Percentiles rank a stretch among this genome's conserved stretches.
Conservation (phyloP, 2,797 vertebrate species). For the Enteromius thamalakanensis region DNA sequence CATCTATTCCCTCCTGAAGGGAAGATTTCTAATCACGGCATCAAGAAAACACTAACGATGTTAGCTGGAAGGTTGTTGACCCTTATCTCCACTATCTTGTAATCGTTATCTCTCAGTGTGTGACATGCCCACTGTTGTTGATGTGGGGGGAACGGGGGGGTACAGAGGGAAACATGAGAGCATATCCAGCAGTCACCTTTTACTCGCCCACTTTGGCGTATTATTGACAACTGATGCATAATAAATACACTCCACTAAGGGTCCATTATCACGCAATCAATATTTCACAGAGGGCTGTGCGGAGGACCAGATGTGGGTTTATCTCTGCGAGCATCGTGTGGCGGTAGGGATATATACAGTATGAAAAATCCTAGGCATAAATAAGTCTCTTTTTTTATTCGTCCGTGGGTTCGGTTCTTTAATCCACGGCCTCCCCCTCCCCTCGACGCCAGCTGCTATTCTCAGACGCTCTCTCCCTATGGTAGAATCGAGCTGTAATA, state of each 20-base stretch:
- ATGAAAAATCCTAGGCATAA: constrained; percentile 7
- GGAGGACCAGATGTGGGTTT: constrained; percentile 73
- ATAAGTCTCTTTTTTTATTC: constrained; percentile 2
- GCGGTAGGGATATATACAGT: constrained; percentile 33
- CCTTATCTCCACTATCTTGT: constrained; percentile 72
- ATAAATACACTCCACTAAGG: constrained; percentile 89
- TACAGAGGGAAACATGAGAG: constrained; percentile 76
- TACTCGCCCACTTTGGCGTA: constrained; percentile 81
- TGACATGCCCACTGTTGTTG: constrained; percentile 70
- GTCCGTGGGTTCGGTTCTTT: background rate
- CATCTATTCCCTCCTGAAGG: background rate
- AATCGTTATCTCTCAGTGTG: constrained; percentile 62
- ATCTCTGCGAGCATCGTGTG: constrained; percentile 57
- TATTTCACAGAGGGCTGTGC: constrained; percentile 72
- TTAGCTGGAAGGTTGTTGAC: constrained; percentile 58
- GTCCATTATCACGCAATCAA: constrained; percentile 88
- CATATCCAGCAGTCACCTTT: constrained; percentile 83
- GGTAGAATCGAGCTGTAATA: constrained; percentile 78
- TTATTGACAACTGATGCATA: constrained; percentile 88
- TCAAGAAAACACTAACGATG: constrained; percentile 39
- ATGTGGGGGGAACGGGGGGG: constrained; percentile 51
- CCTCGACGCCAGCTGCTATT: constrained; percentile 45
- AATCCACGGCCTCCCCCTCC: background rate
- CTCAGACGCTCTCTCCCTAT: constrained; percentile 52
- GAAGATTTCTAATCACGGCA: constrained; percentile 32